Conservation (phyloP, 2,797 vertebrate species). For the Coregonus ussuriensis region DNA sequence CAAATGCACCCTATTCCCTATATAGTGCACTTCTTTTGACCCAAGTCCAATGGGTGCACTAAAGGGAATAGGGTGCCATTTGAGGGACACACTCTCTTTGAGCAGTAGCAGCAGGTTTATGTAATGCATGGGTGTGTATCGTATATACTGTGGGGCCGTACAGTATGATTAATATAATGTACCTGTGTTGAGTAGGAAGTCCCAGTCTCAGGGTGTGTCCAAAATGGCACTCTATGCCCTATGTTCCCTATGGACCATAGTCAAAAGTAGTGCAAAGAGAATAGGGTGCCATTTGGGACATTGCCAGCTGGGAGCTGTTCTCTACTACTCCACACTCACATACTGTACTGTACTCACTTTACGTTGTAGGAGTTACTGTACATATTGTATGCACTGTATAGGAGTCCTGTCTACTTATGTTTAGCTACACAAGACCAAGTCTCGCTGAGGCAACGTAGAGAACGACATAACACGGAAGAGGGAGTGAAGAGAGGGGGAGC, state of each 20-base stretch:
- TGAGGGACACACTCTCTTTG: too few relatives aligned
- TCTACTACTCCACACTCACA: neutral
- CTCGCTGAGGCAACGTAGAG: constrained; percentile 28
- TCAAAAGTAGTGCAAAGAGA: neutral
- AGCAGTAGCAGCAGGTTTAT: constrained; percentile 10
- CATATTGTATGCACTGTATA: too few relatives aligned
- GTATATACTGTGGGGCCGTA: neutral
- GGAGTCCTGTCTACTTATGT: too few relatives aligned
- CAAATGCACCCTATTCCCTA: too few relatives aligned
- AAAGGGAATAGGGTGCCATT: too few relatives aligned
- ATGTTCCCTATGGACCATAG: neutral
- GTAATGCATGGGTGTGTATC: neutral
- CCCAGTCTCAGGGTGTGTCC: constrained; percentile 14
- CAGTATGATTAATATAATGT: neutral
- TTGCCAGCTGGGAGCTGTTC: constrained; percentile 26
- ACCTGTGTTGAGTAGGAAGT: constrained; percentile 41
- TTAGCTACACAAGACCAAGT: too few relatives aligned
- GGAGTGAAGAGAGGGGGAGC: too few relatives aligned
- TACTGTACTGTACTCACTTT: neutral
- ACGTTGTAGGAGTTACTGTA: neutral
- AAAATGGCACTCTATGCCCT: neutral
- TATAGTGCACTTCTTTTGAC: neutral
- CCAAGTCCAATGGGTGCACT: neutral
- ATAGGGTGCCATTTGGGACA: neutral
- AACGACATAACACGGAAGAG: constrained; percentile 31